Evolutionary conservation across 92 coral and sea anemone species (phyloP).

Genomic region (Metridium senile): DNA sequence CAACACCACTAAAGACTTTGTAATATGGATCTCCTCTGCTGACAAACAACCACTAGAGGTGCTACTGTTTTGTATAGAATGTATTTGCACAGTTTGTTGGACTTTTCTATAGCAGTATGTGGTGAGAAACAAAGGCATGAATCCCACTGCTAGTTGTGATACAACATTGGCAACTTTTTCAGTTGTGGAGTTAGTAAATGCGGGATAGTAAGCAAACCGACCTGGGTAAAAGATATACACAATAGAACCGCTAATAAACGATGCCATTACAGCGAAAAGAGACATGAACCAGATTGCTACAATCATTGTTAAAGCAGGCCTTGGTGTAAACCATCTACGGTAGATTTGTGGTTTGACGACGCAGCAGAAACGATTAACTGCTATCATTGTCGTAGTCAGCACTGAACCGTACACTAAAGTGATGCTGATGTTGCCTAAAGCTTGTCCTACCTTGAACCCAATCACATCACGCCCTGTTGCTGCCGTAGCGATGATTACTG

Average conservation of each 20-base stretch:
- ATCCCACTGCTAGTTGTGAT: neutral
- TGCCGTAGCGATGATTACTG: neutral
- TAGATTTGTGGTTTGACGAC: constrained; percentile 26
- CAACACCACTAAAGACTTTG: constrained; percentile 26
- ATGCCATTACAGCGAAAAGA: neutral
- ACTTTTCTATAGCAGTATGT: constrained; percentile 26
- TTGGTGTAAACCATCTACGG: constrained; percentile 31
- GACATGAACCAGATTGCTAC: constrained; percentile 16
- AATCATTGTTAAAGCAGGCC: constrained; percentile 6
- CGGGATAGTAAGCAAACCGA: neutral
- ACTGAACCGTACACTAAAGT: constrained; percentile 17
- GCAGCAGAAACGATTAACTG: constrained; percentile 39
- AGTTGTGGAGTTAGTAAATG: neutral
- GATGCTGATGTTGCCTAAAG: neutral
- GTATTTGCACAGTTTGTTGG: constrained; percentile 12
- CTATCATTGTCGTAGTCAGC: constrained; percentile 20
- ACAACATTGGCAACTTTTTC: neutral
- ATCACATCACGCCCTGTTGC: constrained; percentile 5
- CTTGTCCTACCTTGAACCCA: neutral
- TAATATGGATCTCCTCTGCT: constrained; percentile 12
- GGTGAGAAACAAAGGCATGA: constrained; percentile 6
- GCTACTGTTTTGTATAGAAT: neutral
- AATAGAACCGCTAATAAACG: constrained; percentile 4
- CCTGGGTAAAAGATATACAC: constrained; percentile 21
- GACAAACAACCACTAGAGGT: neutral